Evolutionary conservation across 2,797 vertebrate species (phyloP).

Genomic region (Oryzias dopingdopingensis): DNA sequence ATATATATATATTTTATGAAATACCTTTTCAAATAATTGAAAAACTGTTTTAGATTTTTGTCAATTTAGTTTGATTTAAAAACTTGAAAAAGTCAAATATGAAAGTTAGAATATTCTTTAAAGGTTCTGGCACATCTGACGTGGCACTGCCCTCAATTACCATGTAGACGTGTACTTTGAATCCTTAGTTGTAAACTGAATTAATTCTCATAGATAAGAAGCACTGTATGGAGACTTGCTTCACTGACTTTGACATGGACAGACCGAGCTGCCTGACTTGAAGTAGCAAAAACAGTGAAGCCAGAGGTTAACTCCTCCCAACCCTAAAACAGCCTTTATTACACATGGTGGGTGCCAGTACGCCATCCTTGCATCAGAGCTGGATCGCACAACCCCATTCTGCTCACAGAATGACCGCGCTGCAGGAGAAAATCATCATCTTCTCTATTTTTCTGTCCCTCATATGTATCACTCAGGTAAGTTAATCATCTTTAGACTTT

Average conservation of each 20-base stretch:
- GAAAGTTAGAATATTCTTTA: not conserved
- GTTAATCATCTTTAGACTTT: slow-evolving; percentile 9
- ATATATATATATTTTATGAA: no score
- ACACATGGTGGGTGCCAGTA: slow-evolving; percentile 28
- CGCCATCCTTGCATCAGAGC: slow-evolving; percentile 9
- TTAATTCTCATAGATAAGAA: slow-evolving; percentile 44
- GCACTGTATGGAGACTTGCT: not conserved
- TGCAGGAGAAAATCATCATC: slow-evolving; percentile 46
- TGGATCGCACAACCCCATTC: slow-evolving; percentile 3
- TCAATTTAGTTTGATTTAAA: no score
- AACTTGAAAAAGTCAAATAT: not conserved
- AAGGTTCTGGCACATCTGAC: slow-evolving; percentile 26
- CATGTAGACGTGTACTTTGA: slow-evolving; percentile 62
- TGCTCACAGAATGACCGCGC: slow-evolving; percentile 51
- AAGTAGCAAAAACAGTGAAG: slow-evolving; percentile 17
- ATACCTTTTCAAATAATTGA: no score
- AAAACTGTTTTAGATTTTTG: no score
- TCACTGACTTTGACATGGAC: slow-evolving; percentile 14
- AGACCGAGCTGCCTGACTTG: slow-evolving; percentile 21
- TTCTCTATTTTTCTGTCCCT: slow-evolving; percentile 58
- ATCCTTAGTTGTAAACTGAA: slow-evolving; percentile 51
- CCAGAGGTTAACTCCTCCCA: slow-evolving; percentile 50
- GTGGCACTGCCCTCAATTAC: slow-evolving; percentile 54
- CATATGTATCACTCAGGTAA: slow-evolving; percentile 65
- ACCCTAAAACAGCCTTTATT: slow-evolving; percentile 47